Base-by-base conservation (phyloP, 2,113 vertebrate genomes). In the Anguilla rostrata region DNA sequence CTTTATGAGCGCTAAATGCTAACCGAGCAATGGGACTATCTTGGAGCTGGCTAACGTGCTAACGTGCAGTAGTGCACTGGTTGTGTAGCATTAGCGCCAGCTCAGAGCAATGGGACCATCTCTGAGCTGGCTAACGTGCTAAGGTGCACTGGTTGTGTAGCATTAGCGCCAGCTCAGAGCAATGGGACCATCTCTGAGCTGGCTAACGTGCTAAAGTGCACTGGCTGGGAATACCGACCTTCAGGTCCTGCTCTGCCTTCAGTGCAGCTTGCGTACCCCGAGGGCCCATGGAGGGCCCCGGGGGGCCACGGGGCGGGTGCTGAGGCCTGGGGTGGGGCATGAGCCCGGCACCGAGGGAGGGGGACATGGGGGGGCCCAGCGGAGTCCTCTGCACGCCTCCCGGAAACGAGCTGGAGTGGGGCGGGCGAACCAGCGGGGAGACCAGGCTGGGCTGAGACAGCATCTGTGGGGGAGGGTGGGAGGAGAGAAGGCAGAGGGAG, bases 371-470 rank as follows among this genome's bases (percentile, higher is more conserved):
- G 84, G 96, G 96, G 85, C 95, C 97, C 97, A 98, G 92, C 14
- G 97, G 94, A 84, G 97, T 98, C 90, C 98, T 97, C 95, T 98
- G 97, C 90, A 98, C 94, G 85, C 97, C 97, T 60, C 96, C 96
- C 90, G 96, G 96, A 94, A 98, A 99, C 78, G 97, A 97, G 94
- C 98, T 98, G 88, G 95, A 94, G 91, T 98, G 97, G 92, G 97
- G 96, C 91, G 97, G 96, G 92, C 98, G 96, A 88, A 99, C 96
- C 94, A 98, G 95, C 90, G 98, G 97, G 93, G 98, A 97, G 90
- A 99, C 97, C 87, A 99, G 95, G 95, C 97, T 99, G 94, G 98
- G 97, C 93, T 99, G 98, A 90, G 97, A 98, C 93, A 99, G 94
- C 88, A 99, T 98, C 98, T 99, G 95, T 34, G 34, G 34, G 34